Base-by-base conservation (phyloP, 2,113 vertebrate species). In the Pao palembangensis region DNA sequence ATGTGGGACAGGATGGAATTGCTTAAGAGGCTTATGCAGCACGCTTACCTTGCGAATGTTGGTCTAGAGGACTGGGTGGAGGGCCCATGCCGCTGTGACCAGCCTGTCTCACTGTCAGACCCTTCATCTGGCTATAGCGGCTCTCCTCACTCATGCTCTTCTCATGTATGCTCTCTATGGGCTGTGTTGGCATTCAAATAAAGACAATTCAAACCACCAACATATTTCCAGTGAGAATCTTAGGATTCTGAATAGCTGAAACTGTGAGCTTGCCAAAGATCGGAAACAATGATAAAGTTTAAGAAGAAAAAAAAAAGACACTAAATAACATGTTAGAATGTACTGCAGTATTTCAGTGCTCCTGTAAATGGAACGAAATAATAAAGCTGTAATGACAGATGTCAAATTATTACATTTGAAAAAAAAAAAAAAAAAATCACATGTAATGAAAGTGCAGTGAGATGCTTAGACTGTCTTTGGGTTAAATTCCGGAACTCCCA, bases 51-150 rank as follows among this genome's bases (percentile, higher is more conserved):
- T 98, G 96, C 0, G 96, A 98, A 78, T 98, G 96, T 72, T 98
- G 96, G 70, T 98, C 96, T 88, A 98, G 94, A 31, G 96, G 96
- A 88, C 96, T 98, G 0, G 94, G 95, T 0, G 96, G 96, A 0
- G 94, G 96, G 0, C 93, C 95, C 96, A 98, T 97, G 0, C 95
- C 96, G 0, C 90, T 85, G 16, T 95, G 96, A 0, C 83, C 89
- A 0, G 92, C 93, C 0, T 92, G 87, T 49, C 95, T 88, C 93
- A 97, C 89, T 0, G 92, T 86, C 89, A 97, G 89, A 1, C 92
- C 92, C 74, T 98, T 98, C 93, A 98, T 94, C 90, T 98, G 95
- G 65, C 86, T 79, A 46, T 94, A 97, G 47, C 96, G 95, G 0
- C 93, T 90, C 16, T 98, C 96, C 0, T 98, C 96, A 0, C 88